Base-by-base conservation (phyloP, 2,888 invertebrate species). In the Ecliptopera silaceata region DNA sequence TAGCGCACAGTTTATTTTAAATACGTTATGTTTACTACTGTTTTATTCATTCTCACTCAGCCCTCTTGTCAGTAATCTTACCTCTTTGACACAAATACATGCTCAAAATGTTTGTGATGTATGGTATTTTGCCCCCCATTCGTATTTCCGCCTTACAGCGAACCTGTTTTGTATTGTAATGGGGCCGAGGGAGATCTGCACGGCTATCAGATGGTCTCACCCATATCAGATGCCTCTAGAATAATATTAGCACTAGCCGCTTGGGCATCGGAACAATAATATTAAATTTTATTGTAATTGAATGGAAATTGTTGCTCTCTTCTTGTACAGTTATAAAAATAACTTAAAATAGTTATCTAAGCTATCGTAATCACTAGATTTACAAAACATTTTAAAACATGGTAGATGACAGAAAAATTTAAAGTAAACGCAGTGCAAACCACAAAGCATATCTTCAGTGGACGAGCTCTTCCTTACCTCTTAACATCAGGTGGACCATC, bases 131-230 rank as follows among this genome's bases (percentile, higher is more conserved):
- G 3, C 29, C 48, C 39, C 29, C 10, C 3, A 12, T 3, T 11
- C 4, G 13, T n/a, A n/a, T n/a, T n/a, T n/a, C n/a, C n/a, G n/a
- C n/a, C 36, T 36, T n/a, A 11, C 15, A 26, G 11, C 15, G 34
- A 31, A 31, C 59, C 59, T 59, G 59, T 10, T 50, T 63, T 59
- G 69, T 74, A 70, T 65, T 63, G 61, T 65, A 75, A 70, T 71
- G 71, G 70, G 71, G 77, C 74, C 72, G 71, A 72, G 72, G 78
- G 72, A 70, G 71, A 69, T 67, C 65, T 56, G 56, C 59, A 77
- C 44, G 79, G 81, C 82, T 85, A 85, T 85, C 85, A 70, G 84
- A 84, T 85, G 75, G 71, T 70, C 67, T 72, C 70, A 59, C 63
- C 84, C 84, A 81, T 85, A 85, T 84, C 84, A 74, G 84, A 84